phyloP scores from a whole-genome alignment of 2,888 invertebrate species.

The Celastrina argiolus region DNA sequence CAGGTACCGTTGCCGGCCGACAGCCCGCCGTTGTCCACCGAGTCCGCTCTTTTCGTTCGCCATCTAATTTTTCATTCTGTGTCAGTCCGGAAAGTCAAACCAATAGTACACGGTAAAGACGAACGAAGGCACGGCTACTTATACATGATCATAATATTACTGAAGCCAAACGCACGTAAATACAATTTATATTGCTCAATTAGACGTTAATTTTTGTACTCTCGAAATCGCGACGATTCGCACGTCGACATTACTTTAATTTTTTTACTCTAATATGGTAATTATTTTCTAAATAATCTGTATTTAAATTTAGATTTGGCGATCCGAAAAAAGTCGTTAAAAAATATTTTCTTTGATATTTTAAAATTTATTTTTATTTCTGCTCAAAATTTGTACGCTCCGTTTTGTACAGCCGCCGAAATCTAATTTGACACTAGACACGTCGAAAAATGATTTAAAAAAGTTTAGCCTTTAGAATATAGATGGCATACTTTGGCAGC shows the following conservation, averaged over 20 bases:
- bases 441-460: constrained; percentile 72
- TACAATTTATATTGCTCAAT: constrained; percentile 61
- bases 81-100: constrained; percentile 39
- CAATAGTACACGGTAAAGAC: constrained; percentile 56
- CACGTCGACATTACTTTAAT: constrained; percentile 64
- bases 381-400: constrained; percentile 77
- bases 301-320: constrained; percentile 75
- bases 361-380: constrained; percentile 50
- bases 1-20: neutral
- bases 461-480: constrained; percentile 64
- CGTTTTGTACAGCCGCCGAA: constrained; percentile 75
- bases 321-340: constrained; percentile 76
- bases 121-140: constrained; percentile 76
- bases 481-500: constrained; percentile 77
- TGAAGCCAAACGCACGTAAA: constrained; percentile 73
- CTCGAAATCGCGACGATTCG: constrained; percentile 74
- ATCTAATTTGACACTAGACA: constrained; percentile 77
- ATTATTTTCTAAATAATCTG: constrained; percentile 74
- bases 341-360: constrained; percentile 73
- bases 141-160: constrained; percentile 57
- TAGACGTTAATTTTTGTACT: constrained; percentile 74
- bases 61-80: constrained; percentile 38
- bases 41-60: constrained; percentile 34
- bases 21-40: neutral
- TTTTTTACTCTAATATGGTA: constrained; percentile 49